Conservation (phyloP, 2,113 vertebrate genomes). For the Rhynchomys soricoides region DNA sequence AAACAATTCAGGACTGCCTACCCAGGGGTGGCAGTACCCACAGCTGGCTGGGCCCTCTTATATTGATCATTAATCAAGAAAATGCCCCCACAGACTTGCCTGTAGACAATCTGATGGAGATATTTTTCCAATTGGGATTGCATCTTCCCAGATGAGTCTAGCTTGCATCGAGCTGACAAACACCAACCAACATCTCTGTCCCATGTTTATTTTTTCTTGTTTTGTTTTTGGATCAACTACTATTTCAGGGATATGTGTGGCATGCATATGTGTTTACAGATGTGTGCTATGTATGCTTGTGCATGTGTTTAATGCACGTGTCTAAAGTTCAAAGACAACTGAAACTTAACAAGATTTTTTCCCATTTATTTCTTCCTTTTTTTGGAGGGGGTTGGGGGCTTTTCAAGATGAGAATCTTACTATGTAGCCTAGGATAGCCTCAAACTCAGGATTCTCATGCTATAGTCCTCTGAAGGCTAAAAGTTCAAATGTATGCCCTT, state of each 20-base stretch:
- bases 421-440: background rate
- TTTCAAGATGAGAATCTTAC: background rate
- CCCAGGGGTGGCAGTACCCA: background rate
- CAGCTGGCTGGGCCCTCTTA: background rate
- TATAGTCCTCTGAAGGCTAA: background rate
- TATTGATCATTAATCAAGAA: background rate
- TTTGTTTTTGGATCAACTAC: background rate
- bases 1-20: background rate
- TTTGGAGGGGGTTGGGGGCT: background rate
- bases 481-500: background rate
- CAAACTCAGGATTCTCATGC: background rate
- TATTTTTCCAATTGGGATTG: background rate
- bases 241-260: background rate
- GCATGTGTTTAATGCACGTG: background rate
- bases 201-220: background rate
- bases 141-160: background rate
- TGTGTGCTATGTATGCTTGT: background rate
- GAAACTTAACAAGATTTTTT: background rate
- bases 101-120: background rate
- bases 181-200: background rate
- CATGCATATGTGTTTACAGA: background rate
- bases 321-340: background rate
- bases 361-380: background rate
- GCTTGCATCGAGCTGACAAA: background rate
- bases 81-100: background rate